Conservation (phyloP, 2,797 vertebrate species). For the Parotocinclus haroldoi region DNA sequence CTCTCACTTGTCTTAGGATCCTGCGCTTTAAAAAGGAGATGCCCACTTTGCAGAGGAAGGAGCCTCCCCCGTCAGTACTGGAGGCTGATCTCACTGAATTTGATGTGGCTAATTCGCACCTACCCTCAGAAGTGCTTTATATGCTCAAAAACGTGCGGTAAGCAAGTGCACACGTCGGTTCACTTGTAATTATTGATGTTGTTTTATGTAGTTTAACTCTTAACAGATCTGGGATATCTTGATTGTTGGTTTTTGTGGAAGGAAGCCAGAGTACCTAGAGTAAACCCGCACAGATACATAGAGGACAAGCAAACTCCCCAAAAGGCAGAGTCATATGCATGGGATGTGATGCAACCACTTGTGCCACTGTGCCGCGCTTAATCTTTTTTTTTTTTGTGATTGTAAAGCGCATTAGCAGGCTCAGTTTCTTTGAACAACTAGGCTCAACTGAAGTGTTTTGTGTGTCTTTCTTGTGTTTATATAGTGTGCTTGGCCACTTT, state of each 20-base stretch:
- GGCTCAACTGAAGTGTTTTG: not conserved
- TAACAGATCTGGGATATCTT: not conserved
- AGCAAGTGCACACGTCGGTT: conserved; percentile 23
- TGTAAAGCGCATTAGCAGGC: too few species aligned
- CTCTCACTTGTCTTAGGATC: conserved; percentile 69
- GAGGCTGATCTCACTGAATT: conserved; percentile 90
- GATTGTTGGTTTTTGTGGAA: too few species aligned
- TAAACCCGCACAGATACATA: too few species aligned
- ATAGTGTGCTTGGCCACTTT: conserved; percentile 92
- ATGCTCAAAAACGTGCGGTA: conserved; percentile 97
- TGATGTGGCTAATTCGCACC: conserved; percentile 88
- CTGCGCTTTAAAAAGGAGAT: conserved; percentile 89
- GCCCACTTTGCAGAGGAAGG: conserved; percentile 85
- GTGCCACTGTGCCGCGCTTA: too few species aligned
- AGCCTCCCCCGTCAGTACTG: conserved; percentile 84
- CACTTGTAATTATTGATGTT: too few species aligned
- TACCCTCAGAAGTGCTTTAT: conserved; percentile 95
- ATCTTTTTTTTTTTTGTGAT: too few species aligned
- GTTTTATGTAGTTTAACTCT: too few species aligned
- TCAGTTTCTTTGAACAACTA: too few species aligned
- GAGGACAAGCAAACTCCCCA: too few species aligned
- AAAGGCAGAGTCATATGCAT: not conserved
- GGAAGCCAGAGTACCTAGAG: too few species aligned
- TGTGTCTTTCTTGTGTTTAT: conserved; percentile 15
- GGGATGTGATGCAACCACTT: too few species aligned